These are phyloP conservation scores for Sycophila texana DNA, from an alignment of 2,888 invertebrate genomes.

Conservation along the genomic window DNA sequence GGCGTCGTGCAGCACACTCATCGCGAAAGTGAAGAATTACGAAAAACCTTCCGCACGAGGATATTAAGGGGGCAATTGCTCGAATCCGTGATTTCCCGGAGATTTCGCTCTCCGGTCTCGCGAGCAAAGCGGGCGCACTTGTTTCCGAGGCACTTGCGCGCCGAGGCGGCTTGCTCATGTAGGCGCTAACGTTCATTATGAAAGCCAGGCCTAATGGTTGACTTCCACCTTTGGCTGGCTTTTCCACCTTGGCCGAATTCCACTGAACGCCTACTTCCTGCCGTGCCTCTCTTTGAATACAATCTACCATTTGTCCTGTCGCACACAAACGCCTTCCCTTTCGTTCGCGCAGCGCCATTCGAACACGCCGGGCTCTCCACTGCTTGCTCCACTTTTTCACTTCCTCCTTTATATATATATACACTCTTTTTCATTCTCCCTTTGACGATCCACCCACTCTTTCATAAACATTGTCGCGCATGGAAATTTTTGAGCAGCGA, in stretches of 20 bases:
- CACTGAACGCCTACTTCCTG: constrained; percentile 74
- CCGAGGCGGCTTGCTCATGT: constrained; percentile 40
- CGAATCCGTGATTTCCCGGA: not conserved
- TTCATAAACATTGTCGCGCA: constrained; percentile 16
- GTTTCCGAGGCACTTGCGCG: not conserved
- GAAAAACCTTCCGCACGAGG: constrained; percentile 38
- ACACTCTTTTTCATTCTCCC: constrained; percentile 50
- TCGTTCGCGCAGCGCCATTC: constrained; percentile 28
- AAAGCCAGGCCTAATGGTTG: constrained; percentile 67
- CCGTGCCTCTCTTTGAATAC: constrained; percentile 69
- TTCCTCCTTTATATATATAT: constrained; percentile 46
- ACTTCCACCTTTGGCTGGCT: constrained; percentile 70
- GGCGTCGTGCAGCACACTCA: constrained; percentile 8
- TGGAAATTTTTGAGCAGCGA: not conserved
- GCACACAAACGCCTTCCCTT: constrained; percentile 59
- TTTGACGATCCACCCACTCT: constrained; percentile 37
- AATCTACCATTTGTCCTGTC: constrained; percentile 63
- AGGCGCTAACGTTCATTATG: constrained; percentile 61
- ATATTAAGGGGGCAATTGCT: constrained; percentile 19
- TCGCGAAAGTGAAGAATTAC: constrained; percentile 39
- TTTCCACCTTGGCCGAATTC: constrained; percentile 73
- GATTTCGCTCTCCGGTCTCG: constrained; percentile 17
- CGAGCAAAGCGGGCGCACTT: constrained; percentile 29
- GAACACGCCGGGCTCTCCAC: constrained; percentile 49
- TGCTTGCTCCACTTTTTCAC: not conserved